Evolutionary conservation across 2,888 invertebrate genomes (phyloP), one percentile per base, ranked within the genome.

Genomic region (Tryphoninae sp.): DNA sequence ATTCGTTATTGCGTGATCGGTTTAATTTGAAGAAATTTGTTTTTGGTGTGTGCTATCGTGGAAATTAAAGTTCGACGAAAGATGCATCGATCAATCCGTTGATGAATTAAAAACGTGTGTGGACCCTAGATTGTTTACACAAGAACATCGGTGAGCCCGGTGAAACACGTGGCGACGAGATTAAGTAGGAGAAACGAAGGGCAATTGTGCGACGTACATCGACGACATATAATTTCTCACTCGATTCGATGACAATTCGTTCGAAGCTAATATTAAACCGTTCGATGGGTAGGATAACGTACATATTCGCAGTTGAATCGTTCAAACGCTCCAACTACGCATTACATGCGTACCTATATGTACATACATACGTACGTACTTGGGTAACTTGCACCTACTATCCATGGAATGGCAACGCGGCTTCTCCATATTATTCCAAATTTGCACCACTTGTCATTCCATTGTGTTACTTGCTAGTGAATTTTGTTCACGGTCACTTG

Each of bases 171-270:
- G 74, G 45, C 75, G 16, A 65, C 67, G 61, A 23, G 75, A 71
- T 75, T 61, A 73, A 73, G 53, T 68, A 49, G 40, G 16, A 72
- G 69, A 73, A 81, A 78, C 61, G 74, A 75, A 65, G 72, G 42
- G 65, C 78, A 67, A 75, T 61, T 49, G 65, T 59, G 22, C 23
- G 16, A 42, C 26, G 13, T 3, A 2, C 58, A 58, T 59, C 59
- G 7, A 69, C 45, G 40, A 71, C 6, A 58, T 55, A 8, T 1
- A 19, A 19, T 62, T 78, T 75, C 65, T 40, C 23, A 9, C 69
- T 40, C 49, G 19, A 74, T 62, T 51, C 22, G 33, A n/a, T 42
- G 22, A 9, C 33, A 78, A 53, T 69, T 78, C 23, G 45, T 55
- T 71, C 42, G 45, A 64, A 65, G 19, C 69, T 51, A 40, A 53